Percentiles rank a stretch among this genome's conserved stretches.
These are phyloP conservation scores for Pterois miles DNA, from an alignment of 2,797 vertebrate genomes.

Conservation along the genomic window DNA sequence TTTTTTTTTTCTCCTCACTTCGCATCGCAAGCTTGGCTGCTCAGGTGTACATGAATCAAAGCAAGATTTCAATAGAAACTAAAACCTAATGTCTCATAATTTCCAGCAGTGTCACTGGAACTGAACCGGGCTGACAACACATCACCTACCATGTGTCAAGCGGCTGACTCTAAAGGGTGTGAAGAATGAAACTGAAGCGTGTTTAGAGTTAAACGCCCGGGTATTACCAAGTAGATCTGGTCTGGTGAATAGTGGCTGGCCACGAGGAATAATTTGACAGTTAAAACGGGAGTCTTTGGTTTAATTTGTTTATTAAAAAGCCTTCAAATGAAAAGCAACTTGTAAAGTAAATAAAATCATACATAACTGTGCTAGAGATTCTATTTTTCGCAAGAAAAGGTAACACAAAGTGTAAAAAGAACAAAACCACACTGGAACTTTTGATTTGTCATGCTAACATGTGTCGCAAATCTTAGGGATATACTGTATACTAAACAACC, in stretches of 20 bases:
- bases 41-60: neutral
- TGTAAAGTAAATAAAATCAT: constrained; percentile 76
- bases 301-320: constrained; percentile 82
- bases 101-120: neutral
- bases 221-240: neutral
- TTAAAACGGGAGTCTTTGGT: constrained; percentile 59
- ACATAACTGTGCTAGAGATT: constrained; percentile 62
- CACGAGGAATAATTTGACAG: constrained; percentile 68
- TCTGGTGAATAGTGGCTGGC: neutral
- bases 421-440: constrained; percentile 62
- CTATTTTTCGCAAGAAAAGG: constrained; percentile 59
- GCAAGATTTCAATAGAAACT: neutral
- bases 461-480: constrained; percentile 50
- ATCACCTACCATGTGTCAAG: constrained; percentile 39
- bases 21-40: neutral
- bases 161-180: neutral
- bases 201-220: neutral
- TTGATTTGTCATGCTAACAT: constrained; percentile 65
- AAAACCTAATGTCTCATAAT: neutral
- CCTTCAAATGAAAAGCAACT: constrained; percentile 72
- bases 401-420: constrained; percentile 63
- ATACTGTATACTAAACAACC: constrained; percentile 31
- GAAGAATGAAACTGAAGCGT: constrained; percentile 2
- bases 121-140: neutral
- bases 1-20: neutral